These are phyloP conservation scores for Anhinga rufa DNA, from an alignment of 2,113 vertebrate genomes.

Conservation along the genomic window DNA sequence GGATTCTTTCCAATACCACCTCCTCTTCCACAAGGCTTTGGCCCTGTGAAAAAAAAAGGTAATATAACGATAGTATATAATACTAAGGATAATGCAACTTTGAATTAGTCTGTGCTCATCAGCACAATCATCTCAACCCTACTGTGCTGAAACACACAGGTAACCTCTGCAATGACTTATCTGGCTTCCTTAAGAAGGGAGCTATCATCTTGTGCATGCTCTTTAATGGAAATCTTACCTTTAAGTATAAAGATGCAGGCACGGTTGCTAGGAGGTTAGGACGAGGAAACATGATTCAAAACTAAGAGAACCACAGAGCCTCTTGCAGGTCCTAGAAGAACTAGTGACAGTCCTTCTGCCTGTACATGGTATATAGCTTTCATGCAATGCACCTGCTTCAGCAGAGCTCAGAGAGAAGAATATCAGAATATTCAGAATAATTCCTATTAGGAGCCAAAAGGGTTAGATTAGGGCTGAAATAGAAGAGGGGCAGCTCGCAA, in stretches of 20 bases:
- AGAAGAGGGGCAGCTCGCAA: not conserved
- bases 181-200: not conserved
- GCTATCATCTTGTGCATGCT: not conserved
- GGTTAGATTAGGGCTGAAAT: not conserved
- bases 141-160: not conserved
- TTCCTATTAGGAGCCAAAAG: not conserved
- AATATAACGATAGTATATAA: not conserved
- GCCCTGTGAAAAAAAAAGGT: not conserved
- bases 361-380: not conserved
- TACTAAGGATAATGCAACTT: not conserved
- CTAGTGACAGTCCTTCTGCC: not conserved
- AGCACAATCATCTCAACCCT: not conserved
- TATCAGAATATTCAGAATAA: not conserved
- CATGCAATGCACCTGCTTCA: not conserved
- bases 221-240: not conserved
- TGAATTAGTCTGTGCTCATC: not conserved
- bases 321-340: not conserved
- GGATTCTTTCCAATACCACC: accelerated
- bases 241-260: not conserved
- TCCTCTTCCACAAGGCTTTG: not conserved
- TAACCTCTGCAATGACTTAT: not conserved
- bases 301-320: not conserved
- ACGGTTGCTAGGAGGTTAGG: not conserved
- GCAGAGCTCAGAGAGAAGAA: not conserved
- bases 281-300: not conserved